phyloP scores from a whole-genome alignment of 2,797 vertebrate genomes.

The Oreochromis grahami region DNA sequence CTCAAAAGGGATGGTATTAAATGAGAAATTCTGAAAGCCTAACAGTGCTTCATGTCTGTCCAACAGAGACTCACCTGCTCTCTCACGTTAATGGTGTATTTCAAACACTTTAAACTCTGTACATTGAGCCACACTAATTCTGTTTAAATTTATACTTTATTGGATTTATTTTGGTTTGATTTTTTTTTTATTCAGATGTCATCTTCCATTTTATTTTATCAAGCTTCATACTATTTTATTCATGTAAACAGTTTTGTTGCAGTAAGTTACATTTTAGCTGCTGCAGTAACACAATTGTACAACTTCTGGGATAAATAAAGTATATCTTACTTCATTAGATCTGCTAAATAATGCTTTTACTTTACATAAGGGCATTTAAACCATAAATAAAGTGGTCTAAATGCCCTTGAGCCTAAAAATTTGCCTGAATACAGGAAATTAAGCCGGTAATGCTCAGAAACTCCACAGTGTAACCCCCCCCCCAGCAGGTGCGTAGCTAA shows the following conservation, averaged over 20 bases:
- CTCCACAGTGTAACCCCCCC: not conserved
- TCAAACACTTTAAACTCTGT: not conserved
- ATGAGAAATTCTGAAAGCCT: not conserved
- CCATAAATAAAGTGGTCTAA: not conserved
- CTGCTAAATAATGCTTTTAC: not conserved
- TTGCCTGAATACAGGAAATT: rapidly evolving
- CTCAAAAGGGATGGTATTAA: not conserved
- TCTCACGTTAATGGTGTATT: not conserved
- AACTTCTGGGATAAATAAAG: not conserved
- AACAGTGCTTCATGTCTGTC: not conserved
- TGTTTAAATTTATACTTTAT: not conserved
- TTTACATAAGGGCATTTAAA: not conserved
- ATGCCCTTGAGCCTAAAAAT: not conserved
- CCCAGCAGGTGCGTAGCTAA: rapidly evolving
- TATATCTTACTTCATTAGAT: not conserved
- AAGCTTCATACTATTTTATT: rapidly evolving
- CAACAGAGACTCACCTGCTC: not conserved
- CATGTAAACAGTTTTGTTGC: not conserved
- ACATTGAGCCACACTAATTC: not conserved
- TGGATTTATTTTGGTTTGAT: not conserved
- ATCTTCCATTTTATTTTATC: not conserved
- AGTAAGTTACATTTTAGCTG: not conserved
- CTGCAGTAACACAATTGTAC: not conserved
- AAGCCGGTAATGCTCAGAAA: not conserved
- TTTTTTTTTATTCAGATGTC: not conserved